Base-by-base conservation (phyloP, 2,888 invertebrate species). In the Tachina grossa region DNA sequence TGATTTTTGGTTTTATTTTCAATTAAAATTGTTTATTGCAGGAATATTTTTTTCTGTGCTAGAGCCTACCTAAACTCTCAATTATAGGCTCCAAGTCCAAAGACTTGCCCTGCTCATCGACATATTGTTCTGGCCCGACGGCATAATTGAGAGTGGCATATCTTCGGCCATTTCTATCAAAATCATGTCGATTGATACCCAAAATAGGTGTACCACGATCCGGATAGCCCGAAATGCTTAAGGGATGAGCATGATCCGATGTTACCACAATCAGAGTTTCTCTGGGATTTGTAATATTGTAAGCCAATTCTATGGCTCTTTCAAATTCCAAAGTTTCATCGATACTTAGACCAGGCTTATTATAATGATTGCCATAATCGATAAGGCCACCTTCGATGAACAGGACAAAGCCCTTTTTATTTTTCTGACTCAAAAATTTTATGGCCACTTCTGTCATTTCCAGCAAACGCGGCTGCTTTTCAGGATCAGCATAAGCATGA, bases 221-320 rank as follows among this genome's bases (percentile, higher is more conserved):
- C 0, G 96, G 95, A 89, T 97, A 97, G 0, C 97, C 97, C 49
- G 95, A 94, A 49, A 96, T 94, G 0, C 95, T 94, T 94, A 97
- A 94, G 0, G 96, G 95, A 88, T 97, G 97, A 0, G 96, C 95
- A 90, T 97, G 97, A 91, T 97, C 97, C 0, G 97, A 93, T 0
- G 96, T 96, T 1, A 96, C 97, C 0, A 97, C 95, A 49, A 97
- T 95, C 1, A 98, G 92, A 0, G 97, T 97, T 41, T 97, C 96
- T 10, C 94, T 91, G 10, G 92, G 91, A 77, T 93, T 92, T 0
- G 96, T 95, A 88, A 96, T 89, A 0, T 93, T 90, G 65, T 93
- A 90, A 0, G 96, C 96, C 88, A 93, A 92, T 84, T 94, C 90
- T 47, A 96, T 93, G 1, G 97, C 96, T 88, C 95, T 94, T 71